Base-by-base conservation (phyloP, 2,888 invertebrate genomes). In the Folsomia candida region DNA sequence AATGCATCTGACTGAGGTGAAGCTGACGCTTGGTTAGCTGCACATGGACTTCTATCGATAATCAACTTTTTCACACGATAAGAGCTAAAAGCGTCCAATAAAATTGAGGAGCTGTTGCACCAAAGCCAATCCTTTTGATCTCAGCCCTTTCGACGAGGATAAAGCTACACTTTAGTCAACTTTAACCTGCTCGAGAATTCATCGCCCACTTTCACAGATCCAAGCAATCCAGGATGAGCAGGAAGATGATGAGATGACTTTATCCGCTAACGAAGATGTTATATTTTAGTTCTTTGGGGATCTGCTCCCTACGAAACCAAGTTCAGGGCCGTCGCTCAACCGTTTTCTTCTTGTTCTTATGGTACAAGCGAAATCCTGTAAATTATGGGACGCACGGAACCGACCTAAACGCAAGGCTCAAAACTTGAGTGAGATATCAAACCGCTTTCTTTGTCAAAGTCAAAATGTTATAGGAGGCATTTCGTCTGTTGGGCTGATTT, bases 391-490 rank as follows among this genome's bases (percentile, higher is more conserved):
- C 37, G 4, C 14, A 14, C 22, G 54, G 54, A 54, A 54, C n/a
- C n/a, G 37, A 37, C 6, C 37, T 54, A 54, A 54, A n/a, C 54
- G 6, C 11, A 54, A 6, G 9, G 47, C 47, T 11, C 18, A 18
- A 47, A 18, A 62, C 29, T 62, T 9, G 62, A 62, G 27, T 62
- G 37, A 62, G 29, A 62, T 62, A 29, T 62, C 29, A 62, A 62
- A 62, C 20, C 29, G 27, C 14, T 59, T 59, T 59, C 18, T 22
- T 27, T 59, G 25, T 27, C 59, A 26, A n/a, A n/a, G n/a, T n/a
- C n/a, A n/a, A n/a, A n/a, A n/a, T 27, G 4, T 9, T n/a, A 54
- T n/a, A 54, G 59, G 59, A 59, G 57, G 3, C 18, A 20, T 59
- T 59, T 59, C 27, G 25, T 59, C 59, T 24, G 26, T 18, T 14